These are phyloP conservation scores for Lottia gigantea DNA, from an alignment of 2,888 invertebrate genomes.

Conservation along the genomic window DNA sequence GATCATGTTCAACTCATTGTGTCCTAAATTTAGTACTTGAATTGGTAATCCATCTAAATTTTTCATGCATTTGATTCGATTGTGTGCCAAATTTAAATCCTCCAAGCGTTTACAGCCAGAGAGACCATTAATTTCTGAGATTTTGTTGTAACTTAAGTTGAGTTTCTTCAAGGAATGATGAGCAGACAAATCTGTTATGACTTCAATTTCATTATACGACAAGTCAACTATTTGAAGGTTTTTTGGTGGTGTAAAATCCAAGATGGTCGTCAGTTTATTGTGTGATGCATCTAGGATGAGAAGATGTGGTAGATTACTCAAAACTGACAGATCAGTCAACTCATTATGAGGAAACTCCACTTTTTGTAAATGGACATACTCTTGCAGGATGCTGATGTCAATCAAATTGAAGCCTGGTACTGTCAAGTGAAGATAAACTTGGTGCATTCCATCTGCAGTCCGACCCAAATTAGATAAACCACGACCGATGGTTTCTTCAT, in stretches of 20 bases:
- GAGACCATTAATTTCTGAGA: slow-evolving; percentile 57
- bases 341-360: slow-evolving; percentile 65
- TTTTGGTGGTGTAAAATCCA: slow-evolving; percentile 62
- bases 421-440: slow-evolving; percentile 62
- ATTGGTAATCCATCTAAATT: slow-evolving; percentile 63
- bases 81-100: slow-evolving; percentile 64
- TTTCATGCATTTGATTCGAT: slow-evolving; percentile 59
- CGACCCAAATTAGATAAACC: slow-evolving; percentile 63
- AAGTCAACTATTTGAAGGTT: slow-evolving; percentile 64
- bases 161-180: slow-evolving; percentile 61
- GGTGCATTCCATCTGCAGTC: slow-evolving; percentile 63
- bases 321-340: slow-evolving; percentile 62
- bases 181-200: slow-evolving; percentile 61
- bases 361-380: slow-evolving; percentile 62
- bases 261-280: slow-evolving; percentile 59
- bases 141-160: slow-evolving; percentile 61
- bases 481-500: slow-evolving; percentile 63
- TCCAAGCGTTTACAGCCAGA: slow-evolving; percentile 57
- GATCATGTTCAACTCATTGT: slow-evolving; percentile 60
- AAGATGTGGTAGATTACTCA: slow-evolving; percentile 58
- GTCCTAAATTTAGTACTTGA: slow-evolving; percentile 61
- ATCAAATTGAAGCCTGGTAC: slow-evolving; percentile 62
- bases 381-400: slow-evolving; percentile 56
- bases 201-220: slow-evolving; percentile 62
- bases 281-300: slow-evolving; percentile 65